Conservation (phyloP, 2,113 vertebrate species). For the Gambusia affinis region DNA sequence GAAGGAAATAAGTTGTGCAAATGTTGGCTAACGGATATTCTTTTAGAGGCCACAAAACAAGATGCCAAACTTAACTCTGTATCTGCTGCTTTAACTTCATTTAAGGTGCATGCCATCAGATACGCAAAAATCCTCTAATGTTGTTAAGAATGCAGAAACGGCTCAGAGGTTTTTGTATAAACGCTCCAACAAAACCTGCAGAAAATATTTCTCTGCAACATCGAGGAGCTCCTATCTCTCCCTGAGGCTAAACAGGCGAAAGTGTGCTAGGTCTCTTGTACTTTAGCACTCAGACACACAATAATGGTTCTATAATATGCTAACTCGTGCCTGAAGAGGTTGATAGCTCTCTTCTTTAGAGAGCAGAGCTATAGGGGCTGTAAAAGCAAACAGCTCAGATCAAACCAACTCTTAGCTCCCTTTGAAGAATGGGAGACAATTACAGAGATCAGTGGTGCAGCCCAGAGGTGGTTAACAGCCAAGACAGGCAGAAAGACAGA, state of each 20-base stretch:
- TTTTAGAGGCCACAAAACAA: conserved; percentile 23
- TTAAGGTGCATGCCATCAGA: conserved; percentile 5
- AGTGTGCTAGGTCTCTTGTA: conserved; percentile 25
- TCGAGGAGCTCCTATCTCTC: conserved; percentile 46
- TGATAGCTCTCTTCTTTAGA: conserved; percentile 72
- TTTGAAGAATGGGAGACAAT: conserved; percentile 78
- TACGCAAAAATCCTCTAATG: neutral
- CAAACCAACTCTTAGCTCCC: conserved; percentile 73
- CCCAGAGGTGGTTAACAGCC: conserved; percentile 75
- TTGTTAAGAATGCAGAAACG: neutral
- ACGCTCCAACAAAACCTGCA: conserved; percentile 18
- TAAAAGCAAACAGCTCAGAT: conserved; percentile 78
- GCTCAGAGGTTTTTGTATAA: neutral
- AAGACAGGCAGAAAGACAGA: conserved; percentile 72
- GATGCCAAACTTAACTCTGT: conserved; percentile 23
- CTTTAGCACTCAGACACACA: conserved; percentile 34
- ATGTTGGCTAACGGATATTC: conserved; percentile 4
- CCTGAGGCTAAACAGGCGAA: conserved; percentile 55
- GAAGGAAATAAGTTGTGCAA: neutral
- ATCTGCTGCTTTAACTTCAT: neutral
- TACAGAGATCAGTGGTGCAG: conserved; percentile 75
- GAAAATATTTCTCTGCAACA: conserved; percentile 47
- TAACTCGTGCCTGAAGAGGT: conserved; percentile 73
- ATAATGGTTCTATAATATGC: conserved; percentile 67
- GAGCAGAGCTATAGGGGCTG: conserved; percentile 59